phyloP scores from a whole-genome alignment of 2,888 invertebrate species.

The Hypercompe scribonia region DNA sequence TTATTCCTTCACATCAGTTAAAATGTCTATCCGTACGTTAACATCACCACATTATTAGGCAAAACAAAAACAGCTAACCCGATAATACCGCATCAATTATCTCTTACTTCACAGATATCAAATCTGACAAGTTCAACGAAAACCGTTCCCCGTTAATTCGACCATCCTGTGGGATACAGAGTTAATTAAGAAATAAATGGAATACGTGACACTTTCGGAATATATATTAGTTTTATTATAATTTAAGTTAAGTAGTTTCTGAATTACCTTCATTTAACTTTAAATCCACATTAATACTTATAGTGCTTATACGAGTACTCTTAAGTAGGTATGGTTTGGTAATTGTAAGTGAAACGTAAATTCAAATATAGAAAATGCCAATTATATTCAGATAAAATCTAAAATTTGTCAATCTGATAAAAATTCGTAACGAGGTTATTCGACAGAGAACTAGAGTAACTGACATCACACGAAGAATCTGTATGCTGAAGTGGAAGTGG shows the following conservation, averaged over 20 bases:
- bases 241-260: slow-evolving; percentile 25
- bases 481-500: too few relatives aligned
- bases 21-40: too few relatives aligned
- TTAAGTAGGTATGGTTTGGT: background rate
- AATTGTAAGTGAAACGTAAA: too few relatives aligned
- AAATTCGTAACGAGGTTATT: too few relatives aligned
- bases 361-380: too few relatives aligned
- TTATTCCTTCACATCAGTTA: too few relatives aligned
- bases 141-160: slow-evolving; percentile 41
- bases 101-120: slow-evolving; percentile 18
- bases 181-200: slow-evolving; percentile 65
- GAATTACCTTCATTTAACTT: slow-evolving; percentile 15
- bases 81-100: slow-evolving; percentile 30
- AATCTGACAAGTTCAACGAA: slow-evolving; percentile 50
- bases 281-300: background rate
- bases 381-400: too few relatives aligned
- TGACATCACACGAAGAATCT: too few relatives aligned
- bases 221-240: slow-evolving; percentile 32
- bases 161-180: slow-evolving; percentile 44
- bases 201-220: slow-evolving; percentile 52
- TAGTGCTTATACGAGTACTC: background rate
- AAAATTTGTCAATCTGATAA: too few relatives aligned
- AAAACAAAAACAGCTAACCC: too few relatives aligned
- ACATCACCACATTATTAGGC: too few relatives aligned
- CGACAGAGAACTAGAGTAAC: too few relatives aligned